A percentile compares a stretch with the other conserved stretches of the same genome.
Evolutionary conservation across 2,888 invertebrate species (phyloP).

Genomic region (Scelioninae gen. 1): DNA sequence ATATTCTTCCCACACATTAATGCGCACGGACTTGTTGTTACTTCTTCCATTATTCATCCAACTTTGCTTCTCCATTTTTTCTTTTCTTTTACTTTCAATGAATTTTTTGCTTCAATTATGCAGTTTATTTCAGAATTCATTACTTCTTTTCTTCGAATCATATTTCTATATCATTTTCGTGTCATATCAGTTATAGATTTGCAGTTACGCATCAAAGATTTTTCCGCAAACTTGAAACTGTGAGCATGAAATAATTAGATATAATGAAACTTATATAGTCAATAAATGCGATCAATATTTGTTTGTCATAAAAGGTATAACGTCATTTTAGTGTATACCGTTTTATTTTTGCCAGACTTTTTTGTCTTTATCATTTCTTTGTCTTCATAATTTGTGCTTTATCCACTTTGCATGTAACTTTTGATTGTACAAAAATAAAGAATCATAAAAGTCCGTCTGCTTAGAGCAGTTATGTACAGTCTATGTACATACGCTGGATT

Average conservation of each 20-base stretch:
- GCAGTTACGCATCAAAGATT: background rate
- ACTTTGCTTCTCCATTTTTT: slow-evolving; percentile 45
- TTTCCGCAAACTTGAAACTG: slow-evolving; percentile 1
- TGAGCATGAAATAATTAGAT: background rate
- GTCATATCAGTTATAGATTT: slow-evolving; percentile 20
- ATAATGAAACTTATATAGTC: slow-evolving; percentile 24
- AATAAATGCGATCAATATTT: slow-evolving; percentile 31
- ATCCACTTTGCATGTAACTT: slow-evolving; percentile 59
- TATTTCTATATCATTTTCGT: slow-evolving; percentile 22
- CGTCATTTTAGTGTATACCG: slow-evolving; percentile 26
- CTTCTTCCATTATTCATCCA: slow-evolving; percentile 65
- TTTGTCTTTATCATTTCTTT: too few relatives aligned
- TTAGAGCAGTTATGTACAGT: slow-evolving; percentile 27
- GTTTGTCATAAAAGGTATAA: slow-evolving; percentile 32
- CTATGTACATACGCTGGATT: slow-evolving; percentile 40
- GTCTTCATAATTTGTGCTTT: slow-evolving; percentile 60
- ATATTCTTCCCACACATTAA: slow-evolving; percentile 60
- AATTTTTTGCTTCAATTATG: slow-evolving; percentile 61
- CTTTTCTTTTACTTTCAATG: slow-evolving; percentile 36
- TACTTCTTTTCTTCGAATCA: slow-evolving; percentile 30
- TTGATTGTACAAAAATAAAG: slow-evolving; percentile 60
- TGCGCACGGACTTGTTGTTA: slow-evolving; percentile 58
- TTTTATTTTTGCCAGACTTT: slow-evolving; percentile 13
- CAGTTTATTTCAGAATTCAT: slow-evolving; percentile 48
- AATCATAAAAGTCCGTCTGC: slow-evolving; percentile 54